These are phyloP conservation scores for Leptosomus discolor DNA, from an alignment of 2,113 vertebrate species.

Conservation along the genomic window DNA sequence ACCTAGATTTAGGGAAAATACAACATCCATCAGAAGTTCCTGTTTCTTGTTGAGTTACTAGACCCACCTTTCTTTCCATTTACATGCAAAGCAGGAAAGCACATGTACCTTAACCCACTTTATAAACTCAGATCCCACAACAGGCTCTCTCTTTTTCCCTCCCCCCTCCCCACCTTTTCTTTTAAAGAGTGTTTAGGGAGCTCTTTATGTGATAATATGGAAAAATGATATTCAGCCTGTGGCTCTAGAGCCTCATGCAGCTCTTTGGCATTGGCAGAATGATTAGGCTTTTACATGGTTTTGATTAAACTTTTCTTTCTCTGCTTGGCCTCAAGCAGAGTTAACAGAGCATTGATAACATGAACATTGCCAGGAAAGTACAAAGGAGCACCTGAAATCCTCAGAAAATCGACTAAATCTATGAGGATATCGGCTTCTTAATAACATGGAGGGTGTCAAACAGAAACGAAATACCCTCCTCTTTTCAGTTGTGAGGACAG, in stretches of 20 bases:
- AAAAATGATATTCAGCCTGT: conserved; percentile 56
- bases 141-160: neutral
- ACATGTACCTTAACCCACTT: neutral
- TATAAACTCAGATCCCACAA: neutral
- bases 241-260: conserved; percentile 47
- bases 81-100: neutral
- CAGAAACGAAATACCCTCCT: neutral
- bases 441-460: neutral
- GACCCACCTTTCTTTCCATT: neutral
- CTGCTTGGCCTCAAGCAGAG: conserved; percentile 35
- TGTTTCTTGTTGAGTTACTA: neutral
- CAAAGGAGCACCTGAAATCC: conserved; percentile 28
- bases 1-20: neutral
- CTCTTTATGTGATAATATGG: conserved; percentile 55
- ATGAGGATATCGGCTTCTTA: neutral
- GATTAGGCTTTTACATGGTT: conserved; percentile 45
- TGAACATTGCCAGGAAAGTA: neutral
- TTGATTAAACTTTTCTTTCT: conserved; percentile 51
- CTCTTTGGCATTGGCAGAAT: conserved; percentile 29
- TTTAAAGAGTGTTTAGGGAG: conserved; percentile 43
- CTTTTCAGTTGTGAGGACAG: neutral
- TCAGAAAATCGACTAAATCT: neutral
- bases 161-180: neutral
- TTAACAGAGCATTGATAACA: conserved; percentile 10
- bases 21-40: neutral